phyloP scores from a whole-genome alignment of 2,113 vertebrate genomes.

The Suncus etruscus region DNA sequence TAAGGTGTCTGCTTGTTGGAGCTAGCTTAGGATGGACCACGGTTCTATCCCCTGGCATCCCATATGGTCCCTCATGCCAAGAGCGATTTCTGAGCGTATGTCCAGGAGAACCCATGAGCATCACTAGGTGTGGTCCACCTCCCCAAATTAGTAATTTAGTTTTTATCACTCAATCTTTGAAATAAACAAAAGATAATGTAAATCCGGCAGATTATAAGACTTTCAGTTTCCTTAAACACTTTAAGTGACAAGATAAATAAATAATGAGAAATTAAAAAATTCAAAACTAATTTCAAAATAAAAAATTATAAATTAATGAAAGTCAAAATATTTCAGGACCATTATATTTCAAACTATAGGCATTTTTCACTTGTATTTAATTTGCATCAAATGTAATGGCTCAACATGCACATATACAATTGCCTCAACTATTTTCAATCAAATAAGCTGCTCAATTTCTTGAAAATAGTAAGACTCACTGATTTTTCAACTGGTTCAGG shows the following conservation, averaged over 20 bases:
- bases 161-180: slow-evolving; percentile 48
- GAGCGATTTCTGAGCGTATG: too few species aligned
- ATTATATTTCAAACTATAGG: slow-evolving; percentile 22
- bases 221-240: slow-evolving; percentile 17
- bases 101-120: too few species aligned
- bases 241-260: not conserved
- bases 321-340: not conserved
- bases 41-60: not conserved
- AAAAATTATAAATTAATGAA: slow-evolving; percentile 22
- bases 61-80: not conserved
- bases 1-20: too few species aligned
- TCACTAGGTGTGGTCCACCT: too few species aligned
- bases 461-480: slow-evolving; percentile 32
- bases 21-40: too few species aligned
- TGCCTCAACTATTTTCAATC: slow-evolving; percentile 19
- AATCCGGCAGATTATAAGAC: slow-evolving; percentile 40
- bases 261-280: not conserved
- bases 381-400: not conserved
- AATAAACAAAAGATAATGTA: slow-evolving; percentile 45
- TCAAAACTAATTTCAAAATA: not conserved
- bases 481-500: not conserved
- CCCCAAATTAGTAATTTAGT: slow-evolving; percentile 57
- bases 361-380: not conserved
- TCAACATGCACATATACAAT: not conserved
- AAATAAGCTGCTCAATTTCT: slow-evolving; percentile 39